These are phyloP conservation scores for Stichopus horrens DNA, from an alignment of 53 echinoderm and acorn worm genomes.

Conservation along the genomic window DNA sequence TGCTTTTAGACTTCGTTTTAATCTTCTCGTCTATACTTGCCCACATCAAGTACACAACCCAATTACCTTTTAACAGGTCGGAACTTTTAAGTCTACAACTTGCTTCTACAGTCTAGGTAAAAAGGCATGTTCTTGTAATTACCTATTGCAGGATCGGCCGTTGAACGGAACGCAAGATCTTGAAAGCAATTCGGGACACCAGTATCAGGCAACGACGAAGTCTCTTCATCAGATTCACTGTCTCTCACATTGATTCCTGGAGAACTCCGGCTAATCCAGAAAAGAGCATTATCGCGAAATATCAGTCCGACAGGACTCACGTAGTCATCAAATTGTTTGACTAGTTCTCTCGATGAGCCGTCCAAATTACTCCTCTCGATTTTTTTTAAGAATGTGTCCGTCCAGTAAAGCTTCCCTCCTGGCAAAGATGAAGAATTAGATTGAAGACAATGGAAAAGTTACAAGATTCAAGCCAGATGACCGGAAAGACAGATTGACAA, in stretches of 20 bases:
- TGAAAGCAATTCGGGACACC: background rate
- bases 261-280: conserved; percentile 3
- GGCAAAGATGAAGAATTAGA: no score
- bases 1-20: no score
- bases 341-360: background rate
- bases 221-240: background rate
- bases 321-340: conserved; percentile 5
- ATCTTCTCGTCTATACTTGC: no score
- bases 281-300: background rate
- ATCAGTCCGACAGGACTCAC: conserved; percentile 11
- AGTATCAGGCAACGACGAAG: background rate
- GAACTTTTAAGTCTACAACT: no score
- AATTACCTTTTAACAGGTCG: no score
- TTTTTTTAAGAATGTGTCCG: background rate
- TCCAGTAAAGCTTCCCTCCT: conserved; percentile 21
- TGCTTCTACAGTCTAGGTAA: no score
- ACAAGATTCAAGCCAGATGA: no score
- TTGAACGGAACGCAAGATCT: conserved; percentile 13
- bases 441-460: no score
- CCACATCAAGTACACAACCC: no score
- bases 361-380: conserved; percentile 33
- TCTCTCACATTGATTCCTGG: background rate
- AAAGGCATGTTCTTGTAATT: background rate
- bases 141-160: background rate
- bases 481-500: no score